Percentiles rank a stretch among this genome's conserved stretches.
These are phyloP conservation scores for Molorchus minor DNA, from an alignment of 2,888 invertebrate genomes.

Conservation along the genomic window DNA sequence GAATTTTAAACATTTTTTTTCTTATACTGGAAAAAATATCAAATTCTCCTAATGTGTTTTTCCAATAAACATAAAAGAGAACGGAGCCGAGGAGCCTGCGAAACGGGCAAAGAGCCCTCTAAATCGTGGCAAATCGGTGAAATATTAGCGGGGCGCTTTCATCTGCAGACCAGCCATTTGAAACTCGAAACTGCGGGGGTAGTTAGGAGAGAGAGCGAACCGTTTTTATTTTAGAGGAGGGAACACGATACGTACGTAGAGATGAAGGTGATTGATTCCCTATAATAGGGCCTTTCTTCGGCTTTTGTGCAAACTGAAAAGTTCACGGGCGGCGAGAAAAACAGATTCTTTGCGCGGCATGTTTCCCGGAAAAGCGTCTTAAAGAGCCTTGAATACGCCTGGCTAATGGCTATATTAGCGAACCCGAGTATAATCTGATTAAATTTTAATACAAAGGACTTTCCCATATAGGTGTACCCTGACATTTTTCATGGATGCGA, in stretches of 20 bases:
- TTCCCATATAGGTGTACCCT: background rate
- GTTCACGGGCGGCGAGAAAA: constrained; percentile 18
- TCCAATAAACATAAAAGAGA: constrained; percentile 38
- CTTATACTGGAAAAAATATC: constrained; percentile 24
- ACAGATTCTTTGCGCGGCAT: constrained; percentile 6
- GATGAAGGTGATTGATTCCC: constrained; percentile 53
- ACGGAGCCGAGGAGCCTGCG: constrained; percentile 34
- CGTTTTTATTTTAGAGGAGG: constrained; percentile 45
- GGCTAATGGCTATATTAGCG: too few relatives aligned
- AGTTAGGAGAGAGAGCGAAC: constrained; percentile 43
- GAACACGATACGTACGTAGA: constrained; percentile 48
- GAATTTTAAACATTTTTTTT: constrained; percentile 4
- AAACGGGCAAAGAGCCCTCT: constrained; percentile 37
- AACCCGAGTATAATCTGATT: constrained; percentile 14
- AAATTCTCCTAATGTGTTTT: constrained; percentile 32
- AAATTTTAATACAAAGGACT: constrained; percentile 7
- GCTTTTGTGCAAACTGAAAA: constrained; percentile 31
- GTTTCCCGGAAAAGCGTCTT: constrained; percentile 13
- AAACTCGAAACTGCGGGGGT: constrained; percentile 54
- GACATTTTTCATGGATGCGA: constrained; percentile 19
- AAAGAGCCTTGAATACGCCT: too few relatives aligned
- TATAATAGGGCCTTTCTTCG: constrained; percentile 44
- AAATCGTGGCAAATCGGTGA: constrained; percentile 53
- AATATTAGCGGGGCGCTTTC: constrained; percentile 55
- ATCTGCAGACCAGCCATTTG: constrained; percentile 51